Percentiles rank a stretch among this genome's conserved stretches.
Conservation (phyloP, 2,797 vertebrate genomes). For the Parambassis ranga region DNA sequence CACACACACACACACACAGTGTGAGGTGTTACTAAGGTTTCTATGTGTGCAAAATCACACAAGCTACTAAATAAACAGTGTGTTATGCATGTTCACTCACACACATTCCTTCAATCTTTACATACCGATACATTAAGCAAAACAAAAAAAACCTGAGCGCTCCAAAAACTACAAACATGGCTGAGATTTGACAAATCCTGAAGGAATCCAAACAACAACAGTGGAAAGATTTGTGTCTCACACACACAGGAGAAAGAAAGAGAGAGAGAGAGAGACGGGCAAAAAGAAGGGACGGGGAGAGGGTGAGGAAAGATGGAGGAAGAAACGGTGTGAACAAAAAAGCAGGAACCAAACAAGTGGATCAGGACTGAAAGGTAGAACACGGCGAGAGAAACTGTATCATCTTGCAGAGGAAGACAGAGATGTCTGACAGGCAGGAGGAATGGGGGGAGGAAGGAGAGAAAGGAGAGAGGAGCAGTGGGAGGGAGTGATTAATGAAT, state of each 20-base stretch:
- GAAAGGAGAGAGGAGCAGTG: constrained; percentile 30
- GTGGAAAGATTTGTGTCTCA: constrained; percentile 30
- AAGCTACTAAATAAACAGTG: constrained; percentile 2
- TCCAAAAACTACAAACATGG: constrained; percentile 71
- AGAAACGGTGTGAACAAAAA: background rate
- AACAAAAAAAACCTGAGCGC: background rate
- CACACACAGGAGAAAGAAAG: too few species aligned
- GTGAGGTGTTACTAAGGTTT: constrained; percentile 14
- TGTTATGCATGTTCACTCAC: background rate
- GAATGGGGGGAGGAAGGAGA: constrained; percentile 13
- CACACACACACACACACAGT: constrained; percentile 21
- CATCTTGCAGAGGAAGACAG: constrained; percentile 13
- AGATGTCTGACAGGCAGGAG: constrained; percentile 39
- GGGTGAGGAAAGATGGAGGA: background rate
- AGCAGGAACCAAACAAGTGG: background rate
- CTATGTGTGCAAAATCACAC: constrained; percentile 5
- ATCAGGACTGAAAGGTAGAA: background rate
- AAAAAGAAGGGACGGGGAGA: background rate
- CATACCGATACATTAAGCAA: background rate
- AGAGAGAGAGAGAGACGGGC: background rate
- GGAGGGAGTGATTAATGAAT: constrained; percentile 57
- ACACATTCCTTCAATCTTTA: constrained; percentile 29
- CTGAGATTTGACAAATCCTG: constrained; percentile 57
- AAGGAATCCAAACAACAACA: constrained; percentile 67
- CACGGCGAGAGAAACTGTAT: background rate